Evolutionary conservation across 2,888 invertebrate genomes (phyloP).

Genomic region (Argyresthia albistria): DNA sequence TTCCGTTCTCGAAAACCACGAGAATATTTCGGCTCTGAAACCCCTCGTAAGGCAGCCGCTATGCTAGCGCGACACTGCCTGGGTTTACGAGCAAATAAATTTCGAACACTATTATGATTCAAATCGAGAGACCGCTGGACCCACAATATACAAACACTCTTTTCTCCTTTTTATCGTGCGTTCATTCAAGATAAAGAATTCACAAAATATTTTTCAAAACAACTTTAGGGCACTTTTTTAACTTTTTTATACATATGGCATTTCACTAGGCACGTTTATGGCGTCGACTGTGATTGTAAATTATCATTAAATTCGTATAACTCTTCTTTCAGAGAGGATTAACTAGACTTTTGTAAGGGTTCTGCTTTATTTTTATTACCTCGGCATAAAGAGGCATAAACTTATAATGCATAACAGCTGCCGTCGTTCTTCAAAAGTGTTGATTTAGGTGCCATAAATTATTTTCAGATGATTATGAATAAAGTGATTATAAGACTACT

Average conservation of each 20-base stretch:
- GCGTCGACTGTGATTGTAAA: constrained; percentile 42
- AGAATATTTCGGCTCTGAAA: background rate
- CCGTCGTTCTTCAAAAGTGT: constrained; percentile 1
- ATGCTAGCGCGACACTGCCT: constrained; percentile 54
- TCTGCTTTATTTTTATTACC: constrained; percentile 8
- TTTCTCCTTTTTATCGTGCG: constrained; percentile 38
- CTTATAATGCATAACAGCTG: constrained; percentile 7
- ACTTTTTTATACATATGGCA: constrained; percentile 4
- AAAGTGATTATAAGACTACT: background rate
- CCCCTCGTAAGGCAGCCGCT: constrained; percentile 28
- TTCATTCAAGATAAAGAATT: constrained; percentile 34
- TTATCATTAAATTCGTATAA: constrained; percentile 40
- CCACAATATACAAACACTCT: constrained; percentile 54
- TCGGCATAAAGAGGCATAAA: constrained; percentile 2
- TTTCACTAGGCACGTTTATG: constrained; percentile 38
- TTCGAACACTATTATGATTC: constrained; percentile 70
- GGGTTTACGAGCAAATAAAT: constrained; percentile 69
- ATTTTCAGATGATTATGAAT: background rate
- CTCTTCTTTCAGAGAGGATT: constrained; percentile 45
- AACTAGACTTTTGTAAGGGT: constrained; percentile 29
- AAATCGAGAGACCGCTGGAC: constrained; percentile 46
- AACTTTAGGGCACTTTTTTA: constrained; percentile 6
- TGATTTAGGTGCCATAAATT: background rate
- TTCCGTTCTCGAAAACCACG: too few species aligned
- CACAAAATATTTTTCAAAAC: constrained; percentile 50